Conservation (phyloP, 2,113 vertebrate genomes). For the Pelecanoides urinatrix region DNA sequence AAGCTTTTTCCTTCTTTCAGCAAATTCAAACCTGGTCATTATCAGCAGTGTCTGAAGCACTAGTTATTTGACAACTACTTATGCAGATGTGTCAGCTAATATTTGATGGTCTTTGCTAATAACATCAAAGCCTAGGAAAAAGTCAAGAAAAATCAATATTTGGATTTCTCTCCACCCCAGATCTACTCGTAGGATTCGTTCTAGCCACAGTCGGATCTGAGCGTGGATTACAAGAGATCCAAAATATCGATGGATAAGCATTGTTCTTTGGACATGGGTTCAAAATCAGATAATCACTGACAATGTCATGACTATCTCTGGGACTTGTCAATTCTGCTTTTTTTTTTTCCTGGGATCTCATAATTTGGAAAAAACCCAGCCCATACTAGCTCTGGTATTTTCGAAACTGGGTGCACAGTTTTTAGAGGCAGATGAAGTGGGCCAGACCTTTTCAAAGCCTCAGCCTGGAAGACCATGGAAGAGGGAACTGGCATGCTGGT, state of each 20-base stretch:
- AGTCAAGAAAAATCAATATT: neutral
- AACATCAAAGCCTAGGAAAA: neutral
- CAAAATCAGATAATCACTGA: neutral
- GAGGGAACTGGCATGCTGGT: neutral
- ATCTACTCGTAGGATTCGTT: neutral
- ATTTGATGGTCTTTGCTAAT: neutral
- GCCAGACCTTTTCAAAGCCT: neutral
- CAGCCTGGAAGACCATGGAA: neutral
- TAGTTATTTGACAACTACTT: neutral
- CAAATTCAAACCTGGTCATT: neutral
- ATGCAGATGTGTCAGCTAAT: neutral
- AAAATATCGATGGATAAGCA: neutral
- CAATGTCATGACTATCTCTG: no score
- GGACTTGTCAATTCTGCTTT: neutral
- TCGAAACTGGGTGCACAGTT: neutral
- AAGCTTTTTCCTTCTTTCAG: neutral
- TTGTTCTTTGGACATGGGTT: neutral
- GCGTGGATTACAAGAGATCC: rapidly evolving
- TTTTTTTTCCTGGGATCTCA: neutral
- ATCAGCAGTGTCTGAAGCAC: neutral
- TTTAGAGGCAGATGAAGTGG: neutral
- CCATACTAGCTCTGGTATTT: neutral
- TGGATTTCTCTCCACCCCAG: neutral
- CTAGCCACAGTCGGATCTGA: neutral
- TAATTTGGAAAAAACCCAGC: neutral